Base-by-base conservation (phyloP, 2,888 invertebrate species). In the Cacoxenus indagator region DNA sequence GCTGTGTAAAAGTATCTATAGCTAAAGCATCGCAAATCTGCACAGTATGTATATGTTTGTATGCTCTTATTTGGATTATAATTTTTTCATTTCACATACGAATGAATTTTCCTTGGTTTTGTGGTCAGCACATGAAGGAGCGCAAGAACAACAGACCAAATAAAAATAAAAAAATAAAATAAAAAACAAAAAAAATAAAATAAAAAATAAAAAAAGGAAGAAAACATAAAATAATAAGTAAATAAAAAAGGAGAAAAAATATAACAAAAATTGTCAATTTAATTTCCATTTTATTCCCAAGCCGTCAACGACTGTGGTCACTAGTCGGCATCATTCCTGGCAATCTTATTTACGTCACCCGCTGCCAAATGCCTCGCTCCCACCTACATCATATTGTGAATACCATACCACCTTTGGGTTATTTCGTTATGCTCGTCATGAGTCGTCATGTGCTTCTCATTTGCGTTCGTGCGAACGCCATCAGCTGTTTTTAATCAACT, bases 1-100 rank as follows among this genome's bases (percentile, higher is more conserved):
- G 31, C 57, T 57, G 31, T 29, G 29, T 14, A 57, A 27, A 57
- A 29, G 17, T 27, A 57, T n/a, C 1, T 29, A 26, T 51, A 51
- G 11, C 9, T 19, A 51, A 22, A 22, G 22, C 19, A 22, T 51
- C n/a, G 48, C 48, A 48, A 48, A n/a, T 17, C n/a, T 48, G 48
- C 9, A 31, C 6, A 31, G 37, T n/a, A n/a, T n/a, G n/a, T n/a
- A n/a, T n/a, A n/a, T 62, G 61, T 75, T 75, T 78, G 80, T 82
- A 77, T 82, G 78, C 76, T 75, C 79, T 81, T 82, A 80, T 80
- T 81, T 78, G 84, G 82, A 84, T 84, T 84, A 84, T 85, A 85
- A 82, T 84, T 81, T 84, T 84, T 80, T 80, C 80, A 85, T 84
- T 84, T 84, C 85, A 84, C 85, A 84, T 84, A 77, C 83, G 85